phyloP scores from a whole-genome alignment of 2,113 vertebrate species.

The Heliornis fulica region DNA sequence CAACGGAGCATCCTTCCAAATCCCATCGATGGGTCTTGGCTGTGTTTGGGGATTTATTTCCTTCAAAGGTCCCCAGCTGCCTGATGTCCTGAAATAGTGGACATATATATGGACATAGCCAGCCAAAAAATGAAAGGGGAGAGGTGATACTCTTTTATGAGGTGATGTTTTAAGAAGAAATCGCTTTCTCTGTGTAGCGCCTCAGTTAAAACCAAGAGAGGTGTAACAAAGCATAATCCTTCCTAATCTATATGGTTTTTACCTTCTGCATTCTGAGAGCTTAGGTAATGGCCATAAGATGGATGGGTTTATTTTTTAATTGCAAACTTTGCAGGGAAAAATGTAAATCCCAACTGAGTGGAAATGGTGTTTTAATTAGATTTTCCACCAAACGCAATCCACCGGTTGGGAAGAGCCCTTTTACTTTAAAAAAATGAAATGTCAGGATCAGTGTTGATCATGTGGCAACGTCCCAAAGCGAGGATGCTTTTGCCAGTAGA shows the following conservation, averaged over 20 bases:
- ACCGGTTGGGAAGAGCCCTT: background rate
- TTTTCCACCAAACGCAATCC: background rate
- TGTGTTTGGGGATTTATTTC: background rate
- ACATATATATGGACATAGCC: background rate
- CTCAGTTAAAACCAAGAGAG: background rate
- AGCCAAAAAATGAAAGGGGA: background rate
- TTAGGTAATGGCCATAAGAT: background rate
- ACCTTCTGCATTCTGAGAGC: background rate
- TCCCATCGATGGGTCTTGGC: accelerated
- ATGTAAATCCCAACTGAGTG: background rate
- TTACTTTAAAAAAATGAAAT: background rate
- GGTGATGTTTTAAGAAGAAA: background rate
- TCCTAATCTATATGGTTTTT: background rate
- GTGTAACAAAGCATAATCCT: background rate
- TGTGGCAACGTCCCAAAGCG: background rate
- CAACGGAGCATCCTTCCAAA: background rate
- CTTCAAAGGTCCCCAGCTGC: background rate
- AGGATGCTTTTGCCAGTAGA: background rate
- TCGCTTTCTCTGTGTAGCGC: background rate
- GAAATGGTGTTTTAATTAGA: background rate
- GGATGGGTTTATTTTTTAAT: background rate
- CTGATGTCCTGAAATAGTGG: background rate
- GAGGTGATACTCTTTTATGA: background rate
- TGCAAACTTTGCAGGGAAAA: background rate
- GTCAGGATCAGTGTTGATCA: background rate